These are phyloP conservation scores for Strigamia maritima DNA, from an alignment of 2,888 invertebrate genomes.

Conservation along the genomic window DNA sequence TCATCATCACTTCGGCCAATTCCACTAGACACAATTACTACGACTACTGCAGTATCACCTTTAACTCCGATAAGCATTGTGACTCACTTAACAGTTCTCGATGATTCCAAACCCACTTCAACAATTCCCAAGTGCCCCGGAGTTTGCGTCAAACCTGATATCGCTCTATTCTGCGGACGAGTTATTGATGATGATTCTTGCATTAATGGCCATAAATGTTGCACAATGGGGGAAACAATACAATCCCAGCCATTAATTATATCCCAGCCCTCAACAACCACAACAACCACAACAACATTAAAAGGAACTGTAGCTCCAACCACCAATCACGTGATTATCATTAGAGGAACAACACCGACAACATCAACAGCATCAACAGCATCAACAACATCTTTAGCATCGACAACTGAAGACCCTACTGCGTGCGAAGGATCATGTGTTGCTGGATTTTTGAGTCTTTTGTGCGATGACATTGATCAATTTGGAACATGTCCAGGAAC, in stretches of 20 bases:
- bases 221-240: slow-evolving; percentile 57
- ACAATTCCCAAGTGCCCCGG: slow-evolving; percentile 62
- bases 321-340: slow-evolving; percentile 21
- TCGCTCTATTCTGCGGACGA: slow-evolving; percentile 82
- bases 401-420: slow-evolving; percentile 36
- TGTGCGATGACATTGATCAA: slow-evolving; percentile 77
- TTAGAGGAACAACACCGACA: slow-evolving; percentile 7
- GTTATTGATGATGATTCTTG: slow-evolving; percentile 72
- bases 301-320: slow-evolving; percentile 22
- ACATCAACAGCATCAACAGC: slow-evolving; percentile 41
- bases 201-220: slow-evolving; percentile 71
- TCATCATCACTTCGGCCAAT: background rate
- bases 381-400: slow-evolving; percentile 37
- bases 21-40: background rate
- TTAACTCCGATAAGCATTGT: slow-evolving; percentile 39
- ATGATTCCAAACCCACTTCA: background rate
- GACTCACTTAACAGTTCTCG: slow-evolving; percentile 41
- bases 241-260: slow-evolving; percentile 50
- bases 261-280: background rate
- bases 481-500: slow-evolving; percentile 27
- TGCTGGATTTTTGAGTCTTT: slow-evolving; percentile 72
- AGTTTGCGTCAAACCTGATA: slow-evolving; percentile 75
- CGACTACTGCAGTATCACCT: slow-evolving; percentile 9
- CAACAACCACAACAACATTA: background rate
- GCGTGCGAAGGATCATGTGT: slow-evolving; percentile 78